phyloP scores from a whole-genome alignment of 2,888 invertebrate species.

The Hemistola chrysoprasaria region DNA sequence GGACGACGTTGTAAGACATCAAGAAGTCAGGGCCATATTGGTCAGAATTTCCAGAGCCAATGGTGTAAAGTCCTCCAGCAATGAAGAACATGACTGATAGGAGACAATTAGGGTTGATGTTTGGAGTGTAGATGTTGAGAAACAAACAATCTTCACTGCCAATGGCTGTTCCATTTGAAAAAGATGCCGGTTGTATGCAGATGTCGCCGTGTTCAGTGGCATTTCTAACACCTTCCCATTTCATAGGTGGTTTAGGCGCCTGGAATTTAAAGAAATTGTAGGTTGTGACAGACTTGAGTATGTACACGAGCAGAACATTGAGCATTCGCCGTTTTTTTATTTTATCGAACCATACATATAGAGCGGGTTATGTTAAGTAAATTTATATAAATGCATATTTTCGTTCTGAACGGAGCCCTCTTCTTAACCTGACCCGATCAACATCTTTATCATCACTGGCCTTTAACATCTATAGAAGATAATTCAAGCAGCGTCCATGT shows the following conservation, averaged over 20 bases:
- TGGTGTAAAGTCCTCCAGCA: constrained; percentile 45
- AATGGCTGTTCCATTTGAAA: constrained; percentile 8
- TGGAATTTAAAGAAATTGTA: constrained; percentile 24
- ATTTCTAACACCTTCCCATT: constrained; percentile 52
- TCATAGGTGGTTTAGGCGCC: constrained; percentile 45
- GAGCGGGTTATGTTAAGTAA: no score
- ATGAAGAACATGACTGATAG: constrained; percentile 51
- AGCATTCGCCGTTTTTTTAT: no score
- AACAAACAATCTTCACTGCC: constrained; percentile 54
- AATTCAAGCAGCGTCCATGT: no score
- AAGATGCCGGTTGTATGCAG: constrained; percentile 41
- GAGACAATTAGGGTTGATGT: constrained; percentile 25
- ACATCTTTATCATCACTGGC: no score
- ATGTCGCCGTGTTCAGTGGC: constrained; percentile 48
- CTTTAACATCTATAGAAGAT: no score
- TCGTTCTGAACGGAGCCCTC: no score
- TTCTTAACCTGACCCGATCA: no score
- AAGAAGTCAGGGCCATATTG: constrained; percentile 78
- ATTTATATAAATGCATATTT: no score
- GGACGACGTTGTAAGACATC: constrained; percentile 68
- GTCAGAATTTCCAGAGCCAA: constrained; percentile 55
- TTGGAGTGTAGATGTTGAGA: constrained; percentile 50
- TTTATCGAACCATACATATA: no score
- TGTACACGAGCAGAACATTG: no score
- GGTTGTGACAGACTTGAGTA: no score